Conservation (phyloP, 2,797 vertebrate species). For the Clangula hyemalis region DNA sequence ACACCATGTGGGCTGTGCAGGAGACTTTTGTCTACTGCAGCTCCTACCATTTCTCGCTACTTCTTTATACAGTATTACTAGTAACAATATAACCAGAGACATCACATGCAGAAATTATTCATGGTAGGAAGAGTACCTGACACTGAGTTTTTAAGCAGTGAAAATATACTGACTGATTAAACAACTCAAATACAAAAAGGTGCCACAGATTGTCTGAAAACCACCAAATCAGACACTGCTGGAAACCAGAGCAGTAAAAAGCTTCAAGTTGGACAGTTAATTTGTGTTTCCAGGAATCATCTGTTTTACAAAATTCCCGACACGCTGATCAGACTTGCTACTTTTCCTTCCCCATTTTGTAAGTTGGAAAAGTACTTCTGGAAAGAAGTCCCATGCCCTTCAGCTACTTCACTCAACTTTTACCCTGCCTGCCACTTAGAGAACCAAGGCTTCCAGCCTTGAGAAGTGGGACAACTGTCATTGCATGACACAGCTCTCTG, state of each 20-base stretch:
- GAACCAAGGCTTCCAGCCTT: neutral
- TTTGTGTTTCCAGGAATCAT: neutral
- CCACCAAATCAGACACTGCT: neutral
- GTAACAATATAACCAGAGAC: neutral
- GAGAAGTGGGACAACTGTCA: slow-evolving; percentile 36
- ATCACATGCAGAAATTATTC: neutral
- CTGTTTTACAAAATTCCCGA: neutral
- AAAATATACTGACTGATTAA: neutral
- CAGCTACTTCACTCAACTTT: neutral
- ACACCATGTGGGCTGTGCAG: neutral
- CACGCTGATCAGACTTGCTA: neutral
- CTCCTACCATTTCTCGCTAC: neutral
- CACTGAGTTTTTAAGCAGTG: neutral
- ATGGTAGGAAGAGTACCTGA: neutral
- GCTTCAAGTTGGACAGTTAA: neutral
- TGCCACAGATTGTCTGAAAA: neutral
- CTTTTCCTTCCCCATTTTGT: neutral
- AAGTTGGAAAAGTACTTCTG: neutral
- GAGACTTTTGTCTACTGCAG: neutral
- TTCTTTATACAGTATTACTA: neutral
- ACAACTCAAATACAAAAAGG: neutral
- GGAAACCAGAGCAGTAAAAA: neutral
- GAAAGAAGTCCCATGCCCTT: neutral
- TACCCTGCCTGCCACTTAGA: neutral
- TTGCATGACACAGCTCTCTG: neutral